Evolutionary conservation across 2,113 vertebrate species (phyloP), one percentile per base, ranked within the genome.

Genomic region (Furnarius figulus): DNA sequence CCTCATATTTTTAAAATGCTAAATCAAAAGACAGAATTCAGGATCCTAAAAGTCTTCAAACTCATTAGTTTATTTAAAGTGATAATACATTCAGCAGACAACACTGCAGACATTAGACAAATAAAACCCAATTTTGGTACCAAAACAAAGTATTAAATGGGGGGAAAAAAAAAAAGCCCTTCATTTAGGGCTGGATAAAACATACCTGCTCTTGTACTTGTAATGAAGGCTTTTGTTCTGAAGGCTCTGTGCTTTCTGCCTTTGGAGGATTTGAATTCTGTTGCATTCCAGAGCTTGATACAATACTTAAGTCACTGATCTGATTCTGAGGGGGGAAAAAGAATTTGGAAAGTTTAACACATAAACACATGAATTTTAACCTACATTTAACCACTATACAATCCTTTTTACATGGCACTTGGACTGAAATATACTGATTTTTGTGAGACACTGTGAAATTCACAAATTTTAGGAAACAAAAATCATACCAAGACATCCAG

Each of bases 191-290:
- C 72, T 84, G 39, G n/a, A 62, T 59, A 55, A 71, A 91, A 97
- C 97, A 46, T 96, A 98, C 98, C 97, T 98, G 98, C 75, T 98
- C 98, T 84, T 98, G 98, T 65, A 96, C 47, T 93, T 96, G 96
- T 58, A 95, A 78, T 7, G 96, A 93, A 58, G 89, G 76, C 28
- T 42, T 96, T 46, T 97, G 96, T 56, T 98, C 98, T 55, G 96
- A 89, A 65, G 86, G 79, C 52, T 98, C 98, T 20, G 95, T 89
- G 77, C 93, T 96, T 94, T 98, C 98, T 42, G 95, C 58, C 85
- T 98, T 98, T 18, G 89, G 76, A 68, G 97, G 87, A 81, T 97
- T 97, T 95, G 92, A 74, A 83, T 97, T 97, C 90, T 97, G 97
- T 37, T 98, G 96, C 50, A 97, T 93, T 71, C 95, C 97, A 96